phyloP scores from a whole-genome alignment of 2,113 vertebrate genomes.

The Prietella phreatophila region DNA sequence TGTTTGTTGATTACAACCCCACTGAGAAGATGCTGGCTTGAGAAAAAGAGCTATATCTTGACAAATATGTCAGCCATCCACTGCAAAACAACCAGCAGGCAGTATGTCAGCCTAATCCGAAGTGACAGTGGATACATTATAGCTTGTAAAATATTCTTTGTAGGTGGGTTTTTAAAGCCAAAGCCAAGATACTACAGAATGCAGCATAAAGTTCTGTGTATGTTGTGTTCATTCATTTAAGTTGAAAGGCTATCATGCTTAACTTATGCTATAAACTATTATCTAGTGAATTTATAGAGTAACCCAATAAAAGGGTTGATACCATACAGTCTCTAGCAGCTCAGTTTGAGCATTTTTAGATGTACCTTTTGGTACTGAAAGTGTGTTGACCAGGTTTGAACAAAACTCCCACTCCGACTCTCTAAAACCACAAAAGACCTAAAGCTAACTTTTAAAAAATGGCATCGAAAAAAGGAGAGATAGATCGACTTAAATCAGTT shows the following conservation, averaged over 20 bases:
- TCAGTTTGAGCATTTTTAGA: background rate
- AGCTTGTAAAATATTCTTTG: background rate
- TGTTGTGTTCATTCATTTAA: background rate
- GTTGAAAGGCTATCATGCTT: background rate
- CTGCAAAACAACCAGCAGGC: constrained; percentile 35
- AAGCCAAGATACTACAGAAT: background rate
- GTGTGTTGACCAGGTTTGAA: background rate
- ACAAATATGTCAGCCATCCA: constrained; percentile 45
- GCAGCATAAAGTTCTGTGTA: background rate
- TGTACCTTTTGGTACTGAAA: background rate
- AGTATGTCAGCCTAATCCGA: constrained; percentile 18
- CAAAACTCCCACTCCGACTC: background rate
- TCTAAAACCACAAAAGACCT: background rate
- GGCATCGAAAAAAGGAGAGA: background rate
- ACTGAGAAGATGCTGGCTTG: constrained; percentile 42
- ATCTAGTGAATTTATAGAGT: background rate
- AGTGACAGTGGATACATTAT: constrained; percentile 17
- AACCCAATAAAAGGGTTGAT: background rate
- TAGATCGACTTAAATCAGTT: background rate
- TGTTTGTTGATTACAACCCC: constrained; percentile 38
- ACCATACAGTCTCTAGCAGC: background rate
- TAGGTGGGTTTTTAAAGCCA: background rate
- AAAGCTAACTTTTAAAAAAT: background rate
- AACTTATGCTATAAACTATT: background rate
- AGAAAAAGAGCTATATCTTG: constrained; percentile 35